phyloP scores from a whole-genome alignment of 2,113 vertebrate genomes.

The Guaruba guarouba region DNA sequence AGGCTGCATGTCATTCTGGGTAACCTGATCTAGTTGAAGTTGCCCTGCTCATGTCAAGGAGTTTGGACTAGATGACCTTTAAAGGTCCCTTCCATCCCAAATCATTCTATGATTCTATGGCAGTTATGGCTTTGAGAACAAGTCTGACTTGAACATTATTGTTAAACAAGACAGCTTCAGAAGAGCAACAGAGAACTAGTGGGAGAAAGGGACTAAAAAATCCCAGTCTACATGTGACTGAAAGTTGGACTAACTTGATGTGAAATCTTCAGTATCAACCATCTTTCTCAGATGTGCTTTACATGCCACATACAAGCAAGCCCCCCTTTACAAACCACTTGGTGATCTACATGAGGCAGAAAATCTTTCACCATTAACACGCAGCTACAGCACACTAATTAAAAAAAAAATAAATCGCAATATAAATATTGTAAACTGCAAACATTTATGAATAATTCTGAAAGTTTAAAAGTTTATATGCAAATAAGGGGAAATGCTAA shows the following conservation, averaged over 20 bases:
- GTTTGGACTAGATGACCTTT: neutral
- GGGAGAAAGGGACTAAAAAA: neutral
- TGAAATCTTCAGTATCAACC: neutral
- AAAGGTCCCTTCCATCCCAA: neutral
- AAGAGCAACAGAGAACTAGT: neutral
- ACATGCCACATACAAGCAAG: neutral
- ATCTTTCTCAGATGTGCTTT: neutral
- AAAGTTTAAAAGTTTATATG: constrained; percentile 31
- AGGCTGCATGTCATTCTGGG: neutral
- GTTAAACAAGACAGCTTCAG: neutral
- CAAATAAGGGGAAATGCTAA: constrained; percentile 48
- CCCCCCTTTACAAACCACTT: neutral
- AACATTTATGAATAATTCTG: constrained; percentile 26
- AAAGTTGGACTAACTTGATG: neutral
- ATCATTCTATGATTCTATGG: neutral
- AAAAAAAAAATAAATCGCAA: neutral
- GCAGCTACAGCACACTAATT: neutral
- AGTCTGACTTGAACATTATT: neutral
- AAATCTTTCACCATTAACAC: neutral
- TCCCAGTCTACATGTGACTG: neutral
- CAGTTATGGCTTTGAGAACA: neutral
- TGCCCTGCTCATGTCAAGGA: neutral
- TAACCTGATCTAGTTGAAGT: neutral
- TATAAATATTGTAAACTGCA: neutral
- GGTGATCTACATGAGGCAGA: neutral